Conservation (phyloP, 2,888 invertebrate species). For the Agonopterix subpropinquella region DNA sequence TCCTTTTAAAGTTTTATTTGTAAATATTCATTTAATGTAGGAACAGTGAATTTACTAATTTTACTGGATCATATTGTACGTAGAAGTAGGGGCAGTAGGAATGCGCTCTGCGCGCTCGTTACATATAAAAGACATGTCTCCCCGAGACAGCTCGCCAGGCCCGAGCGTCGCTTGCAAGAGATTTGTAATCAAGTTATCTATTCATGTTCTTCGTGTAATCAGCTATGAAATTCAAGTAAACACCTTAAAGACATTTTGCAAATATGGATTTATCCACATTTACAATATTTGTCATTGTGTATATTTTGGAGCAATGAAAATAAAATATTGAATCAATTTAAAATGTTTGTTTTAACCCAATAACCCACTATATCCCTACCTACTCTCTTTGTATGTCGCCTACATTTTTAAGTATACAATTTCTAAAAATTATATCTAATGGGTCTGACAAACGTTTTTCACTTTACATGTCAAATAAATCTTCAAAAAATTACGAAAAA, state of each 20-base stretch:
- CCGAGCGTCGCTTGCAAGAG: conserved; percentile 42
- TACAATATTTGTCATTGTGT: conserved; percentile 70
- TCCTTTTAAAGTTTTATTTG: conserved; percentile 76
- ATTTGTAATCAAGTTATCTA: conserved; percentile 60
- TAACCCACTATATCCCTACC: neutral
- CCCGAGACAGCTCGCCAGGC: conserved; percentile 20
- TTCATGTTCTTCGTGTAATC: conserved; percentile 70
- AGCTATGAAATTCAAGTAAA: conserved; percentile 64
- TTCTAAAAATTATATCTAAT: too few species aligned
- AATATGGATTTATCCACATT: conserved; percentile 59
- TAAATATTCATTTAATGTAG: conserved; percentile 66
- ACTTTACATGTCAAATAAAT: too few species aligned
- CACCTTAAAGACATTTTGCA: conserved; percentile 63
- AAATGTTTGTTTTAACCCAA: conserved; percentile 20
- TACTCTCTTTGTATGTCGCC: too few species aligned
- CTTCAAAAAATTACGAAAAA: too few species aligned
- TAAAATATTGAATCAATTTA: conserved; percentile 70
- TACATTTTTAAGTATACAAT: too few species aligned
- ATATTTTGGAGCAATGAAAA: conserved; percentile 74
- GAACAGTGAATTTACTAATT: conserved; percentile 70
- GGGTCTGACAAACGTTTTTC: too few species aligned
- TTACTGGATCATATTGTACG: conserved; percentile 53
- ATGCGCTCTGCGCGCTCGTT: conserved; percentile 16
- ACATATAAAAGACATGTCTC: conserved; percentile 45
- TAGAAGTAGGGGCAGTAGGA: conserved; percentile 32